Conservation (phyloP, 2,113 vertebrate species). For the Acinonyx jubatus region DNA sequence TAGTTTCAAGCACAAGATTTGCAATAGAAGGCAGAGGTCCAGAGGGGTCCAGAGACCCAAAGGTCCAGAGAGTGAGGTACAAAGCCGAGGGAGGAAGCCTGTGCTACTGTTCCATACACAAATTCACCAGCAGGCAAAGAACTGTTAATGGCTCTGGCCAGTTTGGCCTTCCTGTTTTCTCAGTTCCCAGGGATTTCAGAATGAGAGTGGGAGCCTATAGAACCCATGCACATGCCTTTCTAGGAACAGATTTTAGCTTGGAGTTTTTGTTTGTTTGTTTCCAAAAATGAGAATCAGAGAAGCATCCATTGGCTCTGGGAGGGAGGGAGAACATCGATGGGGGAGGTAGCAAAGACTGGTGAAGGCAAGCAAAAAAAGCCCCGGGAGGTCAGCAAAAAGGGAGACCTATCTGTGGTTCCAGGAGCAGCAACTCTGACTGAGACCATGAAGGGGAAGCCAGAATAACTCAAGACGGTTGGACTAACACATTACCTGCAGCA, state of each 20-base stretch:
- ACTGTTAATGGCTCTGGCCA: not conserved
- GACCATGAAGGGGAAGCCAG: not conserved
- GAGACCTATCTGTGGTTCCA: not conserved
- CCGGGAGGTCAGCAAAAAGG: not conserved
- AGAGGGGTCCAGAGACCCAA: not conserved
- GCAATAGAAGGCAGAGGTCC: not conserved
- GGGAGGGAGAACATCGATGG: not conserved
- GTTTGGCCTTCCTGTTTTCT: not conserved
- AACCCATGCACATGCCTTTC: not conserved
- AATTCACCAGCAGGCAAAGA: not conserved
- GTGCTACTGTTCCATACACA: not conserved
- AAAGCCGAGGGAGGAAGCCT: not conserved
- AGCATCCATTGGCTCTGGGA: not conserved
- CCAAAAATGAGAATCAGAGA: constrained; percentile 34
- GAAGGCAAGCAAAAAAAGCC: not conserved
- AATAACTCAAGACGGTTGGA: not conserved
- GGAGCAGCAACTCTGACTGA: not conserved
- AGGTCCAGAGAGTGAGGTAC: not conserved
- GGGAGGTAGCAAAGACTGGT: not conserved
- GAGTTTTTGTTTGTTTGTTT: not conserved
- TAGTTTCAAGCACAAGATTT: not conserved
- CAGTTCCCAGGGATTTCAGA: not conserved
- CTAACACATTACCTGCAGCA: not conserved
- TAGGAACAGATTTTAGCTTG: not conserved
- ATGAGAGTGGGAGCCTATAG: not conserved